Evolutionary conservation across 2,888 invertebrate species (phyloP), one percentile per base, ranked within the genome.

Genomic region (Bombyx huttoni): DNA sequence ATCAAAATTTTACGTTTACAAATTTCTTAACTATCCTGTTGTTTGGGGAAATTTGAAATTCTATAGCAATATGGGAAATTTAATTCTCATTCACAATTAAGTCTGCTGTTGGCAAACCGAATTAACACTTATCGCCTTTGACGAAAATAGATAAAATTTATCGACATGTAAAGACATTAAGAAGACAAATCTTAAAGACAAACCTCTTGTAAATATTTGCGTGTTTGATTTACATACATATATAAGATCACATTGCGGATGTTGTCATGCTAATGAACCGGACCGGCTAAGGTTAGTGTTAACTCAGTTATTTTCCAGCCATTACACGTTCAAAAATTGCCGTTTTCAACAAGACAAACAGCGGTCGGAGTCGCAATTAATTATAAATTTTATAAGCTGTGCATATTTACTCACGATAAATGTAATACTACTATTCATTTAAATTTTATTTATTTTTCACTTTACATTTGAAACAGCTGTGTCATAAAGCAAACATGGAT

Each of bases 181-280:
- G 3, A 48, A 24, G 9, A 12, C 40, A 40, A 40, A 40, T 40
- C 40, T 40, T 40, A 40, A 40, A 40, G 40, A 40, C 40, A 40
- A 40, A 40, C 40, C 40, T 40, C 40, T 40, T 40, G 51, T 52
- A 46, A 40, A 54, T 60, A 56, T 60, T 57, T 57, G 53, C 49
- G 47, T 48, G 47, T 55, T 55, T 54, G 47, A 56, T 58, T 58
- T 48, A 47, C 47, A 33, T 53, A 45, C 45, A 47, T 48, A 47
- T 48, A 35, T 51, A 47, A 34, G 40, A 34, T 40, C 46, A 24
- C 24, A 55, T 56, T 52, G 54, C 60, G 58, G 56, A 60, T 59
- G 52, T 54, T n/a, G 49, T 12, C 46, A 50, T 14, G 56, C 55
- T 54, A 61, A 61, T 55, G 49, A 54, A 53, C 34, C 49, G 51